Evolutionary conservation across 2,797 vertebrate species (phyloP).

Genomic region (Astyanax mexicanus): DNA sequence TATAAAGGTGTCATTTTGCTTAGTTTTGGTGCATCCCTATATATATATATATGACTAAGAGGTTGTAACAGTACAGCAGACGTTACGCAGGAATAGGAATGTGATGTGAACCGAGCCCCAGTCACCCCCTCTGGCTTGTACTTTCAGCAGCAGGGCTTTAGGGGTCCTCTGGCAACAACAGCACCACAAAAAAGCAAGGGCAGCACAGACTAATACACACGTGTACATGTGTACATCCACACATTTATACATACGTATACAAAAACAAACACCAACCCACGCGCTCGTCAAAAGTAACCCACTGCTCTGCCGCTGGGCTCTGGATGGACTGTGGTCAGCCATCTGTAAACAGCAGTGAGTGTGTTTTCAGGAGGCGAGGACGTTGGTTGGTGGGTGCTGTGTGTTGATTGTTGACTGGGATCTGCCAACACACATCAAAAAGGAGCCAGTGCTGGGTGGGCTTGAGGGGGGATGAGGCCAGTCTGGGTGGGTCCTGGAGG

Average conservation of each 20-base stretch:
- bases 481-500: constrained; percentile 55
- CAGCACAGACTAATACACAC: constrained; percentile 38
- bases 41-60: too few species aligned
- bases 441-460: constrained; percentile 48
- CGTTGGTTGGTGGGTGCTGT: not conserved
- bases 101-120: constrained; percentile 40
- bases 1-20: too few species aligned
- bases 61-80: constrained; percentile 45
- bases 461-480: too few species aligned
- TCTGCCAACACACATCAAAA: constrained; percentile 51
- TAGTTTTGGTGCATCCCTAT: too few species aligned
- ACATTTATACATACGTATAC: not conserved
- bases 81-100: constrained; percentile 46
- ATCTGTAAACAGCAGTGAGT: constrained; percentile 48
- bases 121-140: constrained; percentile 36
- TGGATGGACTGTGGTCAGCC: constrained; percentile 40
- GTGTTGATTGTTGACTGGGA: constrained; percentile 51
- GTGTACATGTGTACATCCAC: constrained; percentile 3
- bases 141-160: constrained; percentile 38
- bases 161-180: constrained; percentile 53
- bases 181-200: constrained; percentile 54
- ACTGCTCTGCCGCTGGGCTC: constrained; percentile 15
- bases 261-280: constrained; percentile 5
- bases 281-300: not conserved
- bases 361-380: constrained; percentile 51